Conservation (phyloP, 2,113 vertebrate genomes). For the Spilogale gracilis region DNA sequence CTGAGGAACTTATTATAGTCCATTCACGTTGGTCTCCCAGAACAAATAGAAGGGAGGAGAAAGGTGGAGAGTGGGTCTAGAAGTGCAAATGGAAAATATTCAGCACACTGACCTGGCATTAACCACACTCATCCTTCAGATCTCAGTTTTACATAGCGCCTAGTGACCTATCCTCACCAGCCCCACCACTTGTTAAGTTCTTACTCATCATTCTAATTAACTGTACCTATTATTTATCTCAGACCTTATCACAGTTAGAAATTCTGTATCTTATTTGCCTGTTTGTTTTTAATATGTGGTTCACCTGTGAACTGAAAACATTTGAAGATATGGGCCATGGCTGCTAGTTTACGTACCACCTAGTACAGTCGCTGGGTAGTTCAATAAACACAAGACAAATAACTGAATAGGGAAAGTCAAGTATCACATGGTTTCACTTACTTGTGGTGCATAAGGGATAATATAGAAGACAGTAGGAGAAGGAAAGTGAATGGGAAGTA, state of each 20-base stretch:
- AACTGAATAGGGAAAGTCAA: background rate
- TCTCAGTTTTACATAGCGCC: background rate
- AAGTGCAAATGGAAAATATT: background rate
- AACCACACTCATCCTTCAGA: background rate
- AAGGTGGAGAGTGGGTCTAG: background rate
- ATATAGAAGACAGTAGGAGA: too few relatives aligned
- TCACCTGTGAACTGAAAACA: background rate
- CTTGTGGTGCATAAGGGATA: too few relatives aligned
- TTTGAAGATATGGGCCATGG: background rate
- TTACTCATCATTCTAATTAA: background rate
- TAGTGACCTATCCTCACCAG: background rate
- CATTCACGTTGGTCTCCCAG: background rate
- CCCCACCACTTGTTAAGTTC: background rate
- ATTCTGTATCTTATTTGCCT: background rate
- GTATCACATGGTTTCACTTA: too few relatives aligned
- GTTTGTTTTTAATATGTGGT: background rate
- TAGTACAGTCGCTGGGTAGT: background rate
- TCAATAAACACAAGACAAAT: background rate
- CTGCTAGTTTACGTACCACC: background rate
- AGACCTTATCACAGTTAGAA: background rate
- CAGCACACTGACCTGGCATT: background rate
- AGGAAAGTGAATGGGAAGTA: too few relatives aligned
- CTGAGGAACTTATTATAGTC: background rate
- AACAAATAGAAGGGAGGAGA: background rate
- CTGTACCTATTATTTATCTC: background rate